Evolutionary conservation across 2,797 vertebrate species (phyloP).

Genomic region (Brotula barbata): DNA sequence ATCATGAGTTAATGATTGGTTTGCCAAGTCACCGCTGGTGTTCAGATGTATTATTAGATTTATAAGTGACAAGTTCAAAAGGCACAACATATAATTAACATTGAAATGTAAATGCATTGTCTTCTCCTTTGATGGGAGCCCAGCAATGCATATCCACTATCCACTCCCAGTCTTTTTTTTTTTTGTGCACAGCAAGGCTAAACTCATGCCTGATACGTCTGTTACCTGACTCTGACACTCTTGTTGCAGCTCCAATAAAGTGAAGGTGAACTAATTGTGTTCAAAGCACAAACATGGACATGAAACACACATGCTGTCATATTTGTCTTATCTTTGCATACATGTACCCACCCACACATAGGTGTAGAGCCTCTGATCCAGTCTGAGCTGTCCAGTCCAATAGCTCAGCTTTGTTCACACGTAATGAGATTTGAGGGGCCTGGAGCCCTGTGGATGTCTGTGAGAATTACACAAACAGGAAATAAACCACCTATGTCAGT

Average conservation of each 20-base stretch:
- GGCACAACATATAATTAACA: background rate
- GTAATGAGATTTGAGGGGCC: slow-evolving; percentile 71
- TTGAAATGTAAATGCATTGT: too few species aligned
- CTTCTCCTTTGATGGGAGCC: too few species aligned
- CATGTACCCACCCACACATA: slow-evolving; percentile 16
- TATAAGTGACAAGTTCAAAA: background rate
- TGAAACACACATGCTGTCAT: slow-evolving; percentile 46
- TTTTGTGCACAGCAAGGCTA: too few species aligned
- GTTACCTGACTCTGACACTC: too few species aligned
- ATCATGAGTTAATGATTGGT: too few species aligned
- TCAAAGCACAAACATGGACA: too few species aligned
- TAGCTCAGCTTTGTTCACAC: slow-evolving; percentile 52
- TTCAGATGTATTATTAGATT: background rate
- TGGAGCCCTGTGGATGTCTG: slow-evolving; percentile 43
- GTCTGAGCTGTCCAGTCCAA: slow-evolving; percentile 54
- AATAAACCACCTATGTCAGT: slow-evolving; percentile 44
- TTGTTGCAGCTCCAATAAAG: too few species aligned
- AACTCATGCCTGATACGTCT: too few species aligned
- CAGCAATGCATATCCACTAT: too few species aligned
- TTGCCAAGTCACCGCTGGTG: too few species aligned
- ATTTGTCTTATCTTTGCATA: slow-evolving; percentile 41
- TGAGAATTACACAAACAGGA: slow-evolving; percentile 45
- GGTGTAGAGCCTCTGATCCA: slow-evolving; percentile 30
- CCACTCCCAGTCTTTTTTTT: too few species aligned
- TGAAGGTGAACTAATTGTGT: too few species aligned